Percentiles rank a stretch among this genome's conserved stretches.
These are phyloP conservation scores for Troilus luridus DNA, from an alignment of 2,888 invertebrate species.

Conservation along the genomic window DNA sequence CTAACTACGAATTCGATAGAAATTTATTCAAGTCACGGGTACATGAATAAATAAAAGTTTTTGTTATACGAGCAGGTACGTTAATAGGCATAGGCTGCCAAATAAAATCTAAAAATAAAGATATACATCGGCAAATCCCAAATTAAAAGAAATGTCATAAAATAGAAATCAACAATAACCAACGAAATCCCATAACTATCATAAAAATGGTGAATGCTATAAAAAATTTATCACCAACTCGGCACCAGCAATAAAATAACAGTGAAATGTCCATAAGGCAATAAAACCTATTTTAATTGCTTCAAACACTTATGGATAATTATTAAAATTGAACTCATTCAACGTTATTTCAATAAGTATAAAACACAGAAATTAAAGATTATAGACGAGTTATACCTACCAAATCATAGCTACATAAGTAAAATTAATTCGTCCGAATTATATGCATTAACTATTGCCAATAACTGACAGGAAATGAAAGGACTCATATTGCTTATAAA, in stretches of 20 bases:
- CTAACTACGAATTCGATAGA: no score
- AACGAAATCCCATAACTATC: neutral
- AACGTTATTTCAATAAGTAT: neutral
- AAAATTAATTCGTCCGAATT: neutral
- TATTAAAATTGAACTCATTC: neutral
- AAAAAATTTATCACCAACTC: neutral
- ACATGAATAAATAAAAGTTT: neutral
- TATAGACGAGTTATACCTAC: neutral
- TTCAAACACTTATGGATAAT: neutral
- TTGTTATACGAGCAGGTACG: no score
- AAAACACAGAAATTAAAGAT: neutral
- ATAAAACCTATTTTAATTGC: neutral
- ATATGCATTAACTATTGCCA: neutral
- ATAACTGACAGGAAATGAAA: neutral
- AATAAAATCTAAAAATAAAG: no score
- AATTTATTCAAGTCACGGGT: no score
- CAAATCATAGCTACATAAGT: no score
- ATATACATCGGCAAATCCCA: no score
- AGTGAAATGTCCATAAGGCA: neutral
- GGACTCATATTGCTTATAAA: neutral
- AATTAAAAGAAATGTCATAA: neutral
- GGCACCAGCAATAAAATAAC: neutral
- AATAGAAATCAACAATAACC: neutral
- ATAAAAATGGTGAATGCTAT: no score
- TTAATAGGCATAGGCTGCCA: no score